phyloP scores from a whole-genome alignment of 2,888 invertebrate species.

The Melikaiella ostensackeni region DNA sequence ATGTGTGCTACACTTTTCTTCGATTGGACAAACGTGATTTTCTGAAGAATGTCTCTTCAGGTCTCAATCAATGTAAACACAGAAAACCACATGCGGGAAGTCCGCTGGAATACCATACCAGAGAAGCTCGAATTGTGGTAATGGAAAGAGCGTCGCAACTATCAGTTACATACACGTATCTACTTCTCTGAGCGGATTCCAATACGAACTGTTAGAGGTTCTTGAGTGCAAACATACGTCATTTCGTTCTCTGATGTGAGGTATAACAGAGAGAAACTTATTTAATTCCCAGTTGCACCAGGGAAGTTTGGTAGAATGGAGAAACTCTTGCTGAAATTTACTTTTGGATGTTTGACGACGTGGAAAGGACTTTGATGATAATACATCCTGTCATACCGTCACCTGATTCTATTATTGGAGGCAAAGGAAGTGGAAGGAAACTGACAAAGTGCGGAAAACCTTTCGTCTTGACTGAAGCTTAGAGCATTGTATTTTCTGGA shows the following conservation, averaged over 20 bases:
- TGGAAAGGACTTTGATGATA: conserved; percentile 13
- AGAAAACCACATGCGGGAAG: conserved; percentile 27
- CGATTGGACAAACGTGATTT: background rate
- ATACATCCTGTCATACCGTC: conserved; percentile 7
- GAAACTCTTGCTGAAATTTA: conserved; percentile 28
- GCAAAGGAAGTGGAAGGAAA: background rate
- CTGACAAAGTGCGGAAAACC: background rate
- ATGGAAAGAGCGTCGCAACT: background rate
- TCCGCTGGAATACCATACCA: background rate
- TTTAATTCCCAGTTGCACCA: conserved; percentile 4
- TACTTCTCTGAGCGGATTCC: background rate
- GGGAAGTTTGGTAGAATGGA: conserved; percentile 15
- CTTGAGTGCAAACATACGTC: conserved; percentile 2
- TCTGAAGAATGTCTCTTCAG: background rate
- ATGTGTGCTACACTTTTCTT: background rate
- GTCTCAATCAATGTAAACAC: conserved; percentile 1
- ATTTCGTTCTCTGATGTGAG: conserved; percentile 15
- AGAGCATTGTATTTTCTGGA: background rate
- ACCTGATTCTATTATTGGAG: conserved; percentile 10
- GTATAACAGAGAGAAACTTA: conserved; percentile 27
- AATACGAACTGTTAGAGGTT: background rate
- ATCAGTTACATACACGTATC: conserved; percentile 13
- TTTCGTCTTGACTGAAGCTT: background rate
- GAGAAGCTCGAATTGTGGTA: background rate
- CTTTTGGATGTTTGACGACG: conserved; percentile 19